Conservation (phyloP, 2,797 vertebrate species). For the Phataginus tricuspis region DNA sequence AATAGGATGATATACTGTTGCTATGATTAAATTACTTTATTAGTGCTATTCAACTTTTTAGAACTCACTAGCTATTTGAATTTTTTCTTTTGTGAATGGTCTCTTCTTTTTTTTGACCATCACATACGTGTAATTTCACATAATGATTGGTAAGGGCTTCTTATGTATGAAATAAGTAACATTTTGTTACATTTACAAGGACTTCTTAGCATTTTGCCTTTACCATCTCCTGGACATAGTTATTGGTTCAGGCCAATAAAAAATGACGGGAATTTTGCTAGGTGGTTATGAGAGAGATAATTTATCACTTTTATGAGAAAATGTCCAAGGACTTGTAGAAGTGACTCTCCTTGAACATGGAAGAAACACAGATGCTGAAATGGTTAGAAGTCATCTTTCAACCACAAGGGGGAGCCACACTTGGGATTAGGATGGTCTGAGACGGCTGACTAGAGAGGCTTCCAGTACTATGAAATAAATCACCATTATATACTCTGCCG, state of each 20-base stretch:
- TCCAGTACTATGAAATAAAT: not conserved
- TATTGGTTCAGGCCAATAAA: conserved; percentile 23
- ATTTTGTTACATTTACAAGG: conserved; percentile 28
- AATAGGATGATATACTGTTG: not conserved
- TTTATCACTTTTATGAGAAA: not conserved
- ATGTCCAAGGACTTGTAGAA: not conserved
- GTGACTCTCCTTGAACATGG: not conserved
- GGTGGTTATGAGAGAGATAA: not conserved
- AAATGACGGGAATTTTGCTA: not conserved
- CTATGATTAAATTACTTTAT: not conserved
- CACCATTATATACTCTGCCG: not conserved
- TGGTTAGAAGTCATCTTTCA: not conserved
- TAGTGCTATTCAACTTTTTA: not conserved
- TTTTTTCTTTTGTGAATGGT: conserved; percentile 19
- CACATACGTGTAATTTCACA: not conserved
- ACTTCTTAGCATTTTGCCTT: conserved; percentile 29
- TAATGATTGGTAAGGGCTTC: not conserved
- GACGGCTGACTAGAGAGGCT: not conserved
- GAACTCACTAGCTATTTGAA: not conserved
- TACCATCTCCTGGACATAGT: not conserved
- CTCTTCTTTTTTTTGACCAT: not conserved
- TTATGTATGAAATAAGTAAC: not conserved
- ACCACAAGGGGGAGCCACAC: conserved; percentile 58
- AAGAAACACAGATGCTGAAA: not conserved
- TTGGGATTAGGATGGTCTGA: not conserved